Percentiles rank a stretch among this genome's conserved stretches.
Conservation (phyloP, 2,113 vertebrate genomes). For the Tetrax tetrax region DNA sequence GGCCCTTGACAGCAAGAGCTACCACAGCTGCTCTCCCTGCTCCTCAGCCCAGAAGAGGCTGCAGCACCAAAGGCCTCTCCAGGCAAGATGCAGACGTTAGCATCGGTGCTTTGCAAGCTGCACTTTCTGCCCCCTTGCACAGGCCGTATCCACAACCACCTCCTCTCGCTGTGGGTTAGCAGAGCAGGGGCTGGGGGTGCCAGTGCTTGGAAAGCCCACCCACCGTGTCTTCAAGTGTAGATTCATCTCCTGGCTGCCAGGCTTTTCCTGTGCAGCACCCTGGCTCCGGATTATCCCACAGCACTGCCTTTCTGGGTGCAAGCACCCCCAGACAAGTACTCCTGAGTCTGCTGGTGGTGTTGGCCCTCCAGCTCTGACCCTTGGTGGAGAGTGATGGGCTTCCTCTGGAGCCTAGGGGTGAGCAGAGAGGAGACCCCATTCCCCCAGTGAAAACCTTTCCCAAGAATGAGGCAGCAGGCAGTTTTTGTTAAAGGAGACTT, state of each 20-base stretch:
- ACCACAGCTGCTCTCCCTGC: not conserved
- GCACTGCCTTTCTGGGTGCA: not conserved
- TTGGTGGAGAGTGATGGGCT: not conserved
- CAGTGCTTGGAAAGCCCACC: not conserved
- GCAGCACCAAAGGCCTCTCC: not conserved
- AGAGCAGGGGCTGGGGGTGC: not conserved
- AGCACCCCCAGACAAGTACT: not conserved
- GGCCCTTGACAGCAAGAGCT: not conserved
- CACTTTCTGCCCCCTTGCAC: too few species aligned
- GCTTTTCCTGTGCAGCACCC: not conserved
- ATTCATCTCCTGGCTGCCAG: not conserved
- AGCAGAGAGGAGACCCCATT: not conserved
- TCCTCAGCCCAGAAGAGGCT: not conserved
- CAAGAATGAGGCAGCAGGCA: not conserved
- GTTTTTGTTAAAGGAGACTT: conserved; percentile 32
- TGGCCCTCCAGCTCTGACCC: not conserved
- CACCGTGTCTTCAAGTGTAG: not conserved
- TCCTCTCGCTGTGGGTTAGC: rapidly evolving
- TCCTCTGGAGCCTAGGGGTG: not conserved
- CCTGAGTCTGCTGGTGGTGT: not conserved
- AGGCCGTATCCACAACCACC: not conserved
- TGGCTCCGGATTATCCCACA: not conserved
- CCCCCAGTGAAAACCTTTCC: not conserved
- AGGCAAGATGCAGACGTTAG: not conserved
- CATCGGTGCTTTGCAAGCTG: not conserved